phyloP scores from a whole-genome alignment of 2,888 invertebrate species.

The Mantis religiosa region DNA sequence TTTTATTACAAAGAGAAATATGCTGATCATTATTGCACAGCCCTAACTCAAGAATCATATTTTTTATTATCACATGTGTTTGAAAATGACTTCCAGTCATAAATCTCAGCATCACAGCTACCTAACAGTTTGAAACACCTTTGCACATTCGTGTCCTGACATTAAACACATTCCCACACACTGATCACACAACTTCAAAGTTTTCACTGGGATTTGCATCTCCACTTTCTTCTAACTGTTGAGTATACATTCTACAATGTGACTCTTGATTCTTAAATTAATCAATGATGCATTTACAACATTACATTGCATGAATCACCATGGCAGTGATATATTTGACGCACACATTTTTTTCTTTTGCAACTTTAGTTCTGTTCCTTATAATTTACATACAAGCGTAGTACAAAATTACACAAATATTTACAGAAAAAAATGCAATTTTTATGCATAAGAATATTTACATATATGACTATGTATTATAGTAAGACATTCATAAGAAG shows the following conservation, averaged over 20 bases:
- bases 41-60: neutral
- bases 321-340: neutral
- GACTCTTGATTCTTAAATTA: neutral
- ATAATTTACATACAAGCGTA: neutral
- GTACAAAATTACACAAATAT: conserved; percentile 4
- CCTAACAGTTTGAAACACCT: neutral
- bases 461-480: neutral
- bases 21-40: neutral
- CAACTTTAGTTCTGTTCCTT: neutral
- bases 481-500: neutral
- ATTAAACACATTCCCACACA: neutral
- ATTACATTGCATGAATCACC: neutral
- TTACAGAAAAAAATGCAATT: neutral
- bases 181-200: neutral
- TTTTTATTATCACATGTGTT: neutral
- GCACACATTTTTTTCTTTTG: neutral
- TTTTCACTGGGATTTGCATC: neutral
- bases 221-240: neutral
- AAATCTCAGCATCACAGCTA: neutral
- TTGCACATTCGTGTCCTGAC: neutral
- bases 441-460: neutral
- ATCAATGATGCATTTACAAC: neutral
- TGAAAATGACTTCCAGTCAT: neutral
- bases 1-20: neutral
- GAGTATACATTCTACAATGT: neutral